phyloP scores from a whole-genome alignment of 2,888 invertebrate genomes.

The Napeogenes sylphis region DNA sequence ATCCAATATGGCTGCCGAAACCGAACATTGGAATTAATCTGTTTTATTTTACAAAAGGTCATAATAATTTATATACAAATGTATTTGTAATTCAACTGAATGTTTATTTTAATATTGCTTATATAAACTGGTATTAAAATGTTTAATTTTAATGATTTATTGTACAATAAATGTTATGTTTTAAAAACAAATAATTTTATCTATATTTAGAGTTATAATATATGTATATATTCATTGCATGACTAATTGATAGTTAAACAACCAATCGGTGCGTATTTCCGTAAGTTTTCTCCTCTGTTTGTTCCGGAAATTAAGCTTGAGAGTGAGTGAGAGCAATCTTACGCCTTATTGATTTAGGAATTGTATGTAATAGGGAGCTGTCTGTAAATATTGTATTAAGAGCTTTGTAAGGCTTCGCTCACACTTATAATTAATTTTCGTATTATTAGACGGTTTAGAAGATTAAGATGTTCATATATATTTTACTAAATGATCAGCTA shows the following conservation, averaged over 20 bases:
- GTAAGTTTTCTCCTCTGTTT: slow-evolving; percentile 33
- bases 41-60: background rate
- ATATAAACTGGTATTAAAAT: too few relatives aligned
- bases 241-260: background rate
- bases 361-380: slow-evolving; percentile 5
- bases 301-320: slow-evolving; percentile 36
- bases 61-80: background rate
- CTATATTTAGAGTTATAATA: too few relatives aligned
- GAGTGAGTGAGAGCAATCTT: slow-evolving; percentile 35
- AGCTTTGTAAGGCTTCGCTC: background rate
- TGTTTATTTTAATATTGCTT: too few relatives aligned
- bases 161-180: too few relatives aligned
- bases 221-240: too few relatives aligned
- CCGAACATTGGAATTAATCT: slow-evolving; percentile 15
- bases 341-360: slow-evolving; percentile 37
- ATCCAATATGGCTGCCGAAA: slow-evolving; percentile 51
- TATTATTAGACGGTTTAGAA: background rate
- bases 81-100: too few relatives aligned
- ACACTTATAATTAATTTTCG: background rate
- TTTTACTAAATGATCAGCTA: background rate
- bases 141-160: too few relatives aligned
- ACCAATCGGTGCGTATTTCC: slow-evolving; percentile 24
- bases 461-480: background rate
- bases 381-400: background rate
- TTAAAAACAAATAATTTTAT: too few relatives aligned